Conservation (phyloP, 2,888 invertebrate species). For the Epiperipatus broadwayi region DNA sequence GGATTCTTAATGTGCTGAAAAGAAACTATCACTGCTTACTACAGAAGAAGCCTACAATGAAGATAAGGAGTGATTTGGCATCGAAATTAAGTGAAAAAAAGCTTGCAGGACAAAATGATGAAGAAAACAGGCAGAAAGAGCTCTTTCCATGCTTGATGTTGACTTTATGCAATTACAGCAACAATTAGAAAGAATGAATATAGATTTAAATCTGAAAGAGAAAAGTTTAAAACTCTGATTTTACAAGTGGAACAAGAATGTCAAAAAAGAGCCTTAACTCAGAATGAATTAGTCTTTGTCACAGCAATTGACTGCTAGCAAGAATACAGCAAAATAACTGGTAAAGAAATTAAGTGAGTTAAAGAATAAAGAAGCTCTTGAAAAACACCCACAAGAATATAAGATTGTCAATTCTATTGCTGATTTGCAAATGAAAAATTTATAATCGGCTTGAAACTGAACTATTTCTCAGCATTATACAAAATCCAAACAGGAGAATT, state of each 20-base stretch:
- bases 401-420: constrained; percentile 40
- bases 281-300: constrained; percentile 56
- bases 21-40: constrained; percentile 24
- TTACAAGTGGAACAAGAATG: constrained; percentile 79
- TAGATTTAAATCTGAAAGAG: constrained; percentile 69
- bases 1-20: constrained; percentile 26
- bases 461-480: constrained; percentile 80
- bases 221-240: constrained; percentile 59
- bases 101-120: constrained; percentile 60
- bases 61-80: constrained; percentile 45
- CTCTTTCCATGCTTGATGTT: constrained; percentile 80
- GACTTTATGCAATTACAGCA: constrained; percentile 87
- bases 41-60: constrained; percentile 63
- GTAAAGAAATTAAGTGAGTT: constrained; percentile 46
- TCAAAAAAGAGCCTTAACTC: constrained; percentile 56
- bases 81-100: constrained; percentile 77
- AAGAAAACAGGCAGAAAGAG: no score
- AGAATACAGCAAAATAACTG: no score
- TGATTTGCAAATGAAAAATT: constrained; percentile 60
- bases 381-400: constrained; percentile 36
- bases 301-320: constrained; percentile 48
- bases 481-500: constrained; percentile 79
- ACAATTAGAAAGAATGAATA: constrained; percentile 61
- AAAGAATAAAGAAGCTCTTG: constrained; percentile 46
- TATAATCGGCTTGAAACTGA: constrained; percentile 89